These are phyloP conservation scores for Rhodinocichla rosea DNA, from an alignment of 2,113 vertebrate species.

Conservation along the genomic window DNA sequence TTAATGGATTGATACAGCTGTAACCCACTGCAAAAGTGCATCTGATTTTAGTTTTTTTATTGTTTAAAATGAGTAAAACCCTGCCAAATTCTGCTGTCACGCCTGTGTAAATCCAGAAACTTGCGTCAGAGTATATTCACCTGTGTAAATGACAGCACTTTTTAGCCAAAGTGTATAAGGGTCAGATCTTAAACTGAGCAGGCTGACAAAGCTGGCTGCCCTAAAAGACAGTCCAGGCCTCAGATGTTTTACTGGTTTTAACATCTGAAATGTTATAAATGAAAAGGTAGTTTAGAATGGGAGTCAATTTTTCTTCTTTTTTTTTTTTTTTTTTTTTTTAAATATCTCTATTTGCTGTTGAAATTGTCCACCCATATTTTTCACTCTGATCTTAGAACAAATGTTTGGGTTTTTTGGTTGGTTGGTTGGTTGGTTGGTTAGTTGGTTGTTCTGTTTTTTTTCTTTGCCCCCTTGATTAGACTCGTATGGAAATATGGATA, in stretches of 20 bases:
- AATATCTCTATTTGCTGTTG: not conserved
- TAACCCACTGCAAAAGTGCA: not conserved
- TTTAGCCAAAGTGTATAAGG: slow-evolving; percentile 24
- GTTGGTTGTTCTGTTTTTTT: not conserved
- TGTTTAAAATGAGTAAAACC: not conserved
- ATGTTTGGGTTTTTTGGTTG: not conserved
- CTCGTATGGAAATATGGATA: not conserved
- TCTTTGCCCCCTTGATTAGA: not conserved
- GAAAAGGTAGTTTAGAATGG: not conserved
- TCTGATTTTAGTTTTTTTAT: not conserved
- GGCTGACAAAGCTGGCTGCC: not conserved
- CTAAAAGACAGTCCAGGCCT: not conserved
- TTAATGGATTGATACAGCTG: not conserved
- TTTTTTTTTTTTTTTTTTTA: not conserved
- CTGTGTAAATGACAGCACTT: slow-evolving; percentile 37
- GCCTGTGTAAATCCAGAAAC: slow-evolving; percentile 35
- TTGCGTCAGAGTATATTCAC: slow-evolving; percentile 23
- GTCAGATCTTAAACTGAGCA: not conserved
- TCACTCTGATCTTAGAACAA: not conserved
- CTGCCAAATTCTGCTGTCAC: slow-evolving; percentile 24
- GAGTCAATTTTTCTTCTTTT: not conserved
- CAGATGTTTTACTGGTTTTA: not conserved
- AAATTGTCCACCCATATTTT: not conserved
- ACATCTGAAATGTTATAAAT: not conserved
- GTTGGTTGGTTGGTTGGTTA: not conserved